phyloP scores from a whole-genome alignment of 2,113 vertebrate genomes.

The Gymnocephalus cernua region DNA sequence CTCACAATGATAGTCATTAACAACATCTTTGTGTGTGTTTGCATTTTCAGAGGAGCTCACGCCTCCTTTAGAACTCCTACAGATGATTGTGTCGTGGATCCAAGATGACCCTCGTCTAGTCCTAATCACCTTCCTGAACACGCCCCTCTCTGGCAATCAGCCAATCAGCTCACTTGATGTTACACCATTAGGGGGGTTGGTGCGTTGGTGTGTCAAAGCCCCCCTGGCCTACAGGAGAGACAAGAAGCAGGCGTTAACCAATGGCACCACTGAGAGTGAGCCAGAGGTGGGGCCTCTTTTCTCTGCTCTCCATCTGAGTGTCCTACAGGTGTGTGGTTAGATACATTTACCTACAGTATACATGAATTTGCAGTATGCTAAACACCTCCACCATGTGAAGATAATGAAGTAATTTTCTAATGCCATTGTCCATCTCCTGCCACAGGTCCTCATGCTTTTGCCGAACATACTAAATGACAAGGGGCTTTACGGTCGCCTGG shows the following conservation, averaged over 20 bases:
- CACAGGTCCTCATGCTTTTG: constrained; percentile 90
- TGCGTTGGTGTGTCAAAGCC: constrained; percentile 95
- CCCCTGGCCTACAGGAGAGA: constrained; percentile 89
- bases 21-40: constrained; percentile 9
- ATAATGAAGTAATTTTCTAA: neutral
- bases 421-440: neutral
- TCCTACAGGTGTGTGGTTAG: constrained; percentile 90
- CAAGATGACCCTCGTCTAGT: constrained; percentile 93
- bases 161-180: constrained; percentile 92
- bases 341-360: neutral
- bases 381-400: neutral
- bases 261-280: constrained; percentile 70
- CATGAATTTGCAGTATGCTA: neutral
- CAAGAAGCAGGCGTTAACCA: constrained; percentile 83
- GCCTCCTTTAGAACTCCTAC: constrained; percentile 91
- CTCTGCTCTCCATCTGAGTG: constrained; percentile 94
- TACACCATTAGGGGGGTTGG: constrained; percentile 91
- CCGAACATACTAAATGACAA: constrained; percentile 94
- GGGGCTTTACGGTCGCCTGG: constrained; percentile 93
- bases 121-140: constrained; percentile 95
- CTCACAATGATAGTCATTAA: neutral
- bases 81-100: constrained; percentile 95
- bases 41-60: constrained; percentile 90
- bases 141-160: constrained; percentile 90
- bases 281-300: constrained; percentile 85